Percentiles rank a stretch among this genome's conserved stretches.
Evolutionary conservation across 2,888 invertebrate species (phyloP).

Genomic region (Strigamia maritima): DNA sequence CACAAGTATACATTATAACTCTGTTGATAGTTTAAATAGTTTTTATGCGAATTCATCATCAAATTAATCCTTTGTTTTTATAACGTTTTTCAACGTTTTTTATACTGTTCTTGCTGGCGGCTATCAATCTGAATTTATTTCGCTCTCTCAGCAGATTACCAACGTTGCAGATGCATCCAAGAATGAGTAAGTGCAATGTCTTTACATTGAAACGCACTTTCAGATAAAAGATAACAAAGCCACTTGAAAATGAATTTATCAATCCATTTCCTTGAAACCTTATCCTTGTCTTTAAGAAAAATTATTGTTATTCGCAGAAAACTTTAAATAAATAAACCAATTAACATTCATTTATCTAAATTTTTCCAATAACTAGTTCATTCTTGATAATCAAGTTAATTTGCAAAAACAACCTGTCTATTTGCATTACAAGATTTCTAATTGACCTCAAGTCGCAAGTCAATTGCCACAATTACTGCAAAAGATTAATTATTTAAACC

Average conservation of each 20-base stretch:
- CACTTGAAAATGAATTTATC: constrained; percentile 28
- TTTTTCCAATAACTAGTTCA: background rate
- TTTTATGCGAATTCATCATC: background rate
- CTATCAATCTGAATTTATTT: constrained; percentile 31
- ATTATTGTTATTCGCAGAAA: background rate
- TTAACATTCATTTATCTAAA: background rate
- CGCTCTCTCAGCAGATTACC: background rate
- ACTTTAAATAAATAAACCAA: constrained; percentile 2
- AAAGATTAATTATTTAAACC: no score
- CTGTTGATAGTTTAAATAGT: background rate
- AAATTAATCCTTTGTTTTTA: background rate
- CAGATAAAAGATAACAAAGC: constrained; percentile 19
- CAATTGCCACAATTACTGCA: background rate
- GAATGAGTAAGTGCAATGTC: constrained; percentile 18
- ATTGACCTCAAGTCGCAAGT: background rate
- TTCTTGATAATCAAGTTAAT: background rate
- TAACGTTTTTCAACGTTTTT: background rate
- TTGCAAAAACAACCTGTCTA: background rate
- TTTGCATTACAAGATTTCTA: no score
- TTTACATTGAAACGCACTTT: constrained; percentile 33
- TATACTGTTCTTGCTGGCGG: background rate
- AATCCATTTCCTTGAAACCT: background rate
- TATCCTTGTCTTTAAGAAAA: background rate
- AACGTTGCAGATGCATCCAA: constrained; percentile 15
- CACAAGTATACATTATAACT: background rate